phyloP scores from a whole-genome alignment of 2,113 vertebrate genomes.

The Colossoma macropomum region DNA sequence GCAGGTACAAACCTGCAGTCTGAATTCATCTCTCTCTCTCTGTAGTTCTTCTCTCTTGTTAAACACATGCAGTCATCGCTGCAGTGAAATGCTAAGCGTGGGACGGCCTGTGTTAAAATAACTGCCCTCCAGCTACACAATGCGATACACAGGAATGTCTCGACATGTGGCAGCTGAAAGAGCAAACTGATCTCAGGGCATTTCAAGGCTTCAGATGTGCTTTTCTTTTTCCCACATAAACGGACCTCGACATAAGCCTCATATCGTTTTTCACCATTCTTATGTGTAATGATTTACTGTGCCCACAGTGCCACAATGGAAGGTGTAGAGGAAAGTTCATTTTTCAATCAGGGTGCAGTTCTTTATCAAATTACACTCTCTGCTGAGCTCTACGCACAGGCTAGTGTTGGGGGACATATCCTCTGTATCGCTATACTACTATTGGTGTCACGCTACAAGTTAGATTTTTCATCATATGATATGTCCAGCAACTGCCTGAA shows the following conservation, averaged over 20 bases:
- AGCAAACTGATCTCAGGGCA: not conserved
- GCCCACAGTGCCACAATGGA: not conserved
- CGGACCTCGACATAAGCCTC: not conserved
- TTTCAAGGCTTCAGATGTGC: constrained; percentile 5
- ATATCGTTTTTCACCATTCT: not conserved
- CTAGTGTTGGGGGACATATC: not conserved
- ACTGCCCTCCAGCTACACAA: constrained; percentile 41
- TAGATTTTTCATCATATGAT: too few relatives aligned
- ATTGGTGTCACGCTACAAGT: too few relatives aligned
- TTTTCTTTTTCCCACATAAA: not conserved
- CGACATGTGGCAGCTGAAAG: constrained; percentile 25
- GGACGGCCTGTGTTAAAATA: constrained; percentile 45
- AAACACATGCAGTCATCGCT: not conserved
- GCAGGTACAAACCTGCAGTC: constrained; percentile 27
- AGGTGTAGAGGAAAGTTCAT: not conserved
- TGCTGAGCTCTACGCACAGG: not conserved
- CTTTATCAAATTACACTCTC: not conserved
- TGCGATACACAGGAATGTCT: constrained; percentile 32
- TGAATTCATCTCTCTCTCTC: not conserved
- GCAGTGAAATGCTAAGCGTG: constrained; percentile 31
- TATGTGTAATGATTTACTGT: not conserved
- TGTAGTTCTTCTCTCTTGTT: not conserved
- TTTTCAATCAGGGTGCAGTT: not conserved
- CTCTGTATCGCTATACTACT: too few relatives aligned
- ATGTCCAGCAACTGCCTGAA: too few relatives aligned